These are phyloP conservation scores for Meta bourneti DNA, from an alignment of 2,888 invertebrate genomes.

Conservation along the genomic window DNA sequence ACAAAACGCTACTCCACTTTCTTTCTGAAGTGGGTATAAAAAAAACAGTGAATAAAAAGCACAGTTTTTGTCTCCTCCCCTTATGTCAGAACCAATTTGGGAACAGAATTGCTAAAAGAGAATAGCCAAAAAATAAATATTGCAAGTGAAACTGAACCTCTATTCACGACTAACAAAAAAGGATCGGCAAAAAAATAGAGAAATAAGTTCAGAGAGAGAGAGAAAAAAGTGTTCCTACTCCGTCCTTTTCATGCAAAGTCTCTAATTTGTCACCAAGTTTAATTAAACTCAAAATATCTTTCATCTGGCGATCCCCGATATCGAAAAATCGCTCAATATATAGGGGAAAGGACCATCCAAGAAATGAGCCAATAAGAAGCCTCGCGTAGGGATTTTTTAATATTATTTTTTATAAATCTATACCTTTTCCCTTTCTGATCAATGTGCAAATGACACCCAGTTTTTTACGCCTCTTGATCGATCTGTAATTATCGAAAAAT, in stretches of 20 bases:
- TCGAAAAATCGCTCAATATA: slow-evolving; percentile 75
- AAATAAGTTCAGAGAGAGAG: background rate
- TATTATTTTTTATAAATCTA: slow-evolving; percentile 31
- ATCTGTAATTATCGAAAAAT: slow-evolving; percentile 75
- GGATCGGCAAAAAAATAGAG: slow-evolving; percentile 6
- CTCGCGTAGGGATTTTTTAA: slow-evolving; percentile 42
- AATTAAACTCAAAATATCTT: slow-evolving; percentile 74
- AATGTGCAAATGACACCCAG: slow-evolving; percentile 74
- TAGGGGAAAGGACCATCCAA: slow-evolving; percentile 58
- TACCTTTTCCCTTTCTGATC: slow-evolving; percentile 57
- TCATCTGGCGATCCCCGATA: slow-evolving; percentile 73
- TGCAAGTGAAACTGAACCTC: slow-evolving; percentile 1
- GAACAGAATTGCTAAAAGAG: slow-evolving; percentile 4
- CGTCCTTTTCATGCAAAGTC: slow-evolving; percentile 55
- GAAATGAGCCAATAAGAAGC: slow-evolving; percentile 53
- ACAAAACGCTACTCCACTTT: background rate
- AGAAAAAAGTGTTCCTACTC: background rate
- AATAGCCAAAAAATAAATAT: slow-evolving; percentile 1
- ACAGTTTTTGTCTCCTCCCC: background rate
- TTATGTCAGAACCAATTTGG: slow-evolving; percentile 46
- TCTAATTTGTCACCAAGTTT: slow-evolving; percentile 76
- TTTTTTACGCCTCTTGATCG: slow-evolving; percentile 67
- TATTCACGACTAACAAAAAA: background rate
- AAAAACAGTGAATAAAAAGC: background rate
- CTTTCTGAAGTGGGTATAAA: background rate